Conservation (phyloP, 2,113 vertebrate species). For the Maylandia zebra region DNA sequence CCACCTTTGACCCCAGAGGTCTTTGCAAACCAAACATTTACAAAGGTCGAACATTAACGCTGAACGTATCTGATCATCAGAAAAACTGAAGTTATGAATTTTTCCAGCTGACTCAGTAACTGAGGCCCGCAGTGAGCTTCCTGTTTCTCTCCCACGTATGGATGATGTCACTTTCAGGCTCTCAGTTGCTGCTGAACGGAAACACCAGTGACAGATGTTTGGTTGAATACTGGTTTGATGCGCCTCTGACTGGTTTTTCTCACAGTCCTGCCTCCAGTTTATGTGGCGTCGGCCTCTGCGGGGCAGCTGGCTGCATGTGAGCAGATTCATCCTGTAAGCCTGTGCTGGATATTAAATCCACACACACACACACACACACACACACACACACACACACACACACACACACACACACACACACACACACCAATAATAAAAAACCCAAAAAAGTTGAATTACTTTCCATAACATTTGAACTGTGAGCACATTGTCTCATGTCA, state of each 20-base stretch:
- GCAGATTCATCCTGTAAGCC: neutral
- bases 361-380: neutral
- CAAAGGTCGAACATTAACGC: neutral
- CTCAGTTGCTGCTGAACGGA: neutral
- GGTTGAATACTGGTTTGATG: neutral
- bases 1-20: neutral
- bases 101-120: neutral
- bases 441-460: no score
- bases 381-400: neutral
- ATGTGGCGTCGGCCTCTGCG: neutral
- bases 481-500: neutral
- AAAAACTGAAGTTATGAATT: neutral
- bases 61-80: neutral
- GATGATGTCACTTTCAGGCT: neutral
- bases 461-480: neutral
- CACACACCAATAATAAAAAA: no score
- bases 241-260: neutral
- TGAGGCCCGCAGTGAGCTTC: neutral
- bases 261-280: neutral
- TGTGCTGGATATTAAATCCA: neutral
- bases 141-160: neutral
- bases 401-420: neutral
- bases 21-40: neutral
- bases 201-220: neutral
- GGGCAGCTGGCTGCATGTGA: neutral